phyloP scores from a whole-genome alignment of 1,140 invertebrate species.

The Brachionus rubens region DNA sequence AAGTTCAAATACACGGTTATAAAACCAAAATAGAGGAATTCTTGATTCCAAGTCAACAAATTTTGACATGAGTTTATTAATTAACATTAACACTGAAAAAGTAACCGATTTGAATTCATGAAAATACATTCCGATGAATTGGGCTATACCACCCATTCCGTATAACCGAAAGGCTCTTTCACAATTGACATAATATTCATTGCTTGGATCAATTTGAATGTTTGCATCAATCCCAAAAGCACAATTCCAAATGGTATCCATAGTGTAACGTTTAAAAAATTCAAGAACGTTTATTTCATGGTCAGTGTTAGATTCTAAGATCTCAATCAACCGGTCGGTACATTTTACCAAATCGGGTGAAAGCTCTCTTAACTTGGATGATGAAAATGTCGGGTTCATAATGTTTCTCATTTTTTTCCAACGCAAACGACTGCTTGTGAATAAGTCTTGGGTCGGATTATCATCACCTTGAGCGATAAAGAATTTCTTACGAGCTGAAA shows the following conservation, averaged over 20 bases:
- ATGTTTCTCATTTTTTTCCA: conserved; percentile 65
- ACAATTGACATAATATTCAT: conserved; percentile 42
- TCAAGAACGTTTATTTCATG: conserved; percentile 51
- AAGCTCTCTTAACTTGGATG: conserved; percentile 64
- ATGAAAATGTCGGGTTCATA: conserved; percentile 65
- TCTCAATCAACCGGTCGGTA: conserved; percentile 52
- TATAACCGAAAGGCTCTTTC: neutral
- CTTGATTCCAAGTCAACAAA: neutral
- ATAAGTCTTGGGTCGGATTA: neutral
- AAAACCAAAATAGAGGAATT: conserved; percentile 13
- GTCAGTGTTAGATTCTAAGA: too few species aligned
- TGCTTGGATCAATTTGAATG: neutral
- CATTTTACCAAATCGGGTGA: conserved; percentile 52
- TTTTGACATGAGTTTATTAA: conserved; percentile 5
- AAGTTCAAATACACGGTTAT: neutral
- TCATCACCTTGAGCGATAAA: neutral
- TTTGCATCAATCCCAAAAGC: conserved; percentile 23
- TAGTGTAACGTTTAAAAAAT: conserved; percentile 42
- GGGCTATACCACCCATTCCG: neutral
- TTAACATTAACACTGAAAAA: neutral
- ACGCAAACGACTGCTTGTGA: conserved; percentile 40
- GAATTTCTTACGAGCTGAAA: conserved; percentile 59
- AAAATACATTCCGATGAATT: conserved; percentile 26
- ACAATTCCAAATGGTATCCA: conserved; percentile 41
- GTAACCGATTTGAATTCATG: neutral